Evolutionary conservation across 1,140 invertebrate genomes (phyloP).

Genomic region (Drosophila gunungcola): DNA sequence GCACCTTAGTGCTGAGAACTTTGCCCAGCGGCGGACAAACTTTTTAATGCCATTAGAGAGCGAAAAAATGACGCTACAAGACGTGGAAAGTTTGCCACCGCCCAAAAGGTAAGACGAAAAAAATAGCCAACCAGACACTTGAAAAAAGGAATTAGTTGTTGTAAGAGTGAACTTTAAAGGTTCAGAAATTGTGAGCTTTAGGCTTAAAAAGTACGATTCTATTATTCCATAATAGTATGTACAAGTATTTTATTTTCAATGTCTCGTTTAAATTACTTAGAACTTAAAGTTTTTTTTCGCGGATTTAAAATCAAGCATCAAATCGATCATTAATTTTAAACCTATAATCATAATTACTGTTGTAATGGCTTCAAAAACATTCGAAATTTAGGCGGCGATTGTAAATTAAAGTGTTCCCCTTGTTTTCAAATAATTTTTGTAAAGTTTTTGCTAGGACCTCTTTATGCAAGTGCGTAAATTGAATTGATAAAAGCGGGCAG

Average conservation of each 20-base stretch:
- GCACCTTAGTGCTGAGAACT: constrained; percentile 74
- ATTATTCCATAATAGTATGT: too few species aligned
- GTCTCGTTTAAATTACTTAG: too few species aligned
- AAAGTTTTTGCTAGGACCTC: constrained; percentile 39
- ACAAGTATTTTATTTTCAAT: too few species aligned
- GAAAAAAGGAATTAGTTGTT: background rate
- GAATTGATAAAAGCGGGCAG: constrained; percentile 73
- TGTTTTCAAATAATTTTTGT: constrained; percentile 22
- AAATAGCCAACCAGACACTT: constrained; percentile 14
- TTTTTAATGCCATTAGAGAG: constrained; percentile 83
- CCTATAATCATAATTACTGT: too few species aligned
- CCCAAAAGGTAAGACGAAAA: constrained; percentile 50
- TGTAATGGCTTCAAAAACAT: constrained; percentile 3
- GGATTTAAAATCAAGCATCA: too few species aligned
- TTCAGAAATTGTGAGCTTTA: too few species aligned
- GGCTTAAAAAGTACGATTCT: too few species aligned
- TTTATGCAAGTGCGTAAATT: constrained; percentile 73
- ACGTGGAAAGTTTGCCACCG: constrained; percentile 56
- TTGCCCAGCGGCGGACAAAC: constrained; percentile 65
- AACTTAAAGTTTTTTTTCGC: too few species aligned
- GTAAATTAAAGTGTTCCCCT: constrained; percentile 38
- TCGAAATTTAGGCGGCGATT: constrained; percentile 20
- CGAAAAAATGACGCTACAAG: constrained; percentile 40
- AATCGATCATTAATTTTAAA: background rate
- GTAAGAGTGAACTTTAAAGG: too few species aligned